phyloP scores from a whole-genome alignment of 2,888 invertebrate genomes.

The Metacarcinus magister region DNA sequence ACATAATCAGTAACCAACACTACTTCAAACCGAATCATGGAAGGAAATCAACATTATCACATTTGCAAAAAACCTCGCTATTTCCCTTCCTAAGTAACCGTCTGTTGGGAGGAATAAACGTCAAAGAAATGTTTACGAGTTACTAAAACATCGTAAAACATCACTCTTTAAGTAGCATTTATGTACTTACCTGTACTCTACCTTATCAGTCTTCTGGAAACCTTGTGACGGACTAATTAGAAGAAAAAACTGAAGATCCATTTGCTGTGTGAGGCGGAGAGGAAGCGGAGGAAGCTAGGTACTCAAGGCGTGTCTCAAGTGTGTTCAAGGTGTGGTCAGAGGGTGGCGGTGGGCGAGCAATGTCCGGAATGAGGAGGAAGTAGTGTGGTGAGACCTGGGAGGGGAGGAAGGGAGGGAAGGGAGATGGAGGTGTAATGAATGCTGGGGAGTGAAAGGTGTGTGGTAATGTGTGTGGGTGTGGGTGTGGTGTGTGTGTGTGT shows the following conservation, averaged over 20 bases:
- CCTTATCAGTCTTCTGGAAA: background rate
- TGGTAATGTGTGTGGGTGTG: background rate
- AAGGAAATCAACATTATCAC: too few relatives aligned
- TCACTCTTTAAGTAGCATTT: background rate
- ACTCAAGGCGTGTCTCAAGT: background rate
- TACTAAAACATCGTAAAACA: too few relatives aligned
- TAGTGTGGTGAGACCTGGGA: background rate
- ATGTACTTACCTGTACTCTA: background rate
- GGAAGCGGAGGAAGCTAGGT: conserved; percentile 2
- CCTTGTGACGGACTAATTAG: background rate
- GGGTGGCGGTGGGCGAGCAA: background rate
- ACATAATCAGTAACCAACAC: too few relatives aligned
- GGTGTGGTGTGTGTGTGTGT: conserved; percentile 13
- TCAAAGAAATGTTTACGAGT: too few relatives aligned
- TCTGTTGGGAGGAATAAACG: too few relatives aligned
- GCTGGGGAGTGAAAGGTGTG: background rate
- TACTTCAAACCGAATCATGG: too few relatives aligned
- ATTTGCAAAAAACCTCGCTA: too few relatives aligned
- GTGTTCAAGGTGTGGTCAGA: background rate
- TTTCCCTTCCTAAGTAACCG: too few relatives aligned
- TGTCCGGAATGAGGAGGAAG: background rate
- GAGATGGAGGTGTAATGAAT: conserved; percentile 4
- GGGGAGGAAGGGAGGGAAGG: background rate
- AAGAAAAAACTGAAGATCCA: background rate
- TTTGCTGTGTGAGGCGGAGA: background rate